Evolutionary conservation across 2,888 invertebrate species (phyloP).

Genomic region (Coenonympha glycerion): DNA sequence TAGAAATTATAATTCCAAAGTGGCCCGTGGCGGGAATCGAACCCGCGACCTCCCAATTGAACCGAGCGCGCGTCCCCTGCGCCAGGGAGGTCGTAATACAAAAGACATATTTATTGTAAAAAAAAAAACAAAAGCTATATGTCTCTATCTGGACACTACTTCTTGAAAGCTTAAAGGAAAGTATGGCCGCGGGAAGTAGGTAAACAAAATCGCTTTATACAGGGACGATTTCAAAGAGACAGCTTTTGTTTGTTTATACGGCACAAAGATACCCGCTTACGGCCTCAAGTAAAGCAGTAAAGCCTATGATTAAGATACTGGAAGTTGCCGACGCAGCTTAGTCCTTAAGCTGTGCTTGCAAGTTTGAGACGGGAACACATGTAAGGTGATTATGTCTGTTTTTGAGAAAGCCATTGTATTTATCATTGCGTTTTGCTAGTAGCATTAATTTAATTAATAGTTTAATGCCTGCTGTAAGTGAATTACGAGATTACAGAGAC

Average conservation of each 20-base stretch:
- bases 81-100: too few relatives aligned
- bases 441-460: background rate
- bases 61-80: too few relatives aligned
- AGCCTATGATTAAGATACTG: conserved; percentile 24
- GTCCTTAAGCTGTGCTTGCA: conserved; percentile 10
- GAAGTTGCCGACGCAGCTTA: conserved; percentile 21
- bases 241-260: background rate
- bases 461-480: too few relatives aligned
- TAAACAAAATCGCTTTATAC: background rate
- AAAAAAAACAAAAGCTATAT: too few relatives aligned
- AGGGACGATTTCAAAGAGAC: background rate
- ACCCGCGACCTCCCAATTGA: too few relatives aligned
- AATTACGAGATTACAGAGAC: too few relatives aligned
- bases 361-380: conserved; percentile 5
- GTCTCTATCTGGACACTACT: too few relatives aligned
- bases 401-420: conserved; percentile 4
- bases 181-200: background rate
- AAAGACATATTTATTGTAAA: too few relatives aligned
- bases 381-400: conserved; percentile 6
- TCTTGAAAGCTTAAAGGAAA: too few relatives aligned
- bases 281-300: conserved; percentile 16
- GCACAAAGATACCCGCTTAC: conserved; percentile 2
- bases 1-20: too few relatives aligned
- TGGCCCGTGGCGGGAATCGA: too few relatives aligned
- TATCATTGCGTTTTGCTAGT: background rate